Evolutionary conservation across 2,113 vertebrate species (phyloP).

Genomic region (Leucosticte australis): DNA sequence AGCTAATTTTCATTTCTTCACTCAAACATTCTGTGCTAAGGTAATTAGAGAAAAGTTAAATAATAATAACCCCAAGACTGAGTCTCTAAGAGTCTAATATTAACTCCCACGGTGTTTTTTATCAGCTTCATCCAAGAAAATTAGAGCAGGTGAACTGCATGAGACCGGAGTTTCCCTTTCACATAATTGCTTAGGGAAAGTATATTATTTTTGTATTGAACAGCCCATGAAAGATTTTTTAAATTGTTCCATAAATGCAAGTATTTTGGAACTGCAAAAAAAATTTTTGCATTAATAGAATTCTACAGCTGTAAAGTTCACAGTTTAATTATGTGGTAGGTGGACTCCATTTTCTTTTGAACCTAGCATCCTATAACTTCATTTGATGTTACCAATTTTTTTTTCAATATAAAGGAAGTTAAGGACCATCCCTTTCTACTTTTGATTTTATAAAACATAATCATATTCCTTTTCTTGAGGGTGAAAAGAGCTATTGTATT

Average conservation of each 20-base stretch:
- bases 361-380: neutral
- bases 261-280: neutral
- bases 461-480: neutral
- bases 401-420: neutral
- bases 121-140: neutral
- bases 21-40: neutral
- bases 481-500: neutral
- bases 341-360: neutral
- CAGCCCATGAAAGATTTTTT: neutral
- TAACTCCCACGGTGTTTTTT: neutral
- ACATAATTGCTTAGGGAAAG: neutral
- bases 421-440: neutral
- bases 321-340: neutral
- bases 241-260: neutral
- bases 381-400: neutral
- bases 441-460: neutral
- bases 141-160: neutral
- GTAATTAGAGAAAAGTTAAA: slow-evolving; percentile 16
- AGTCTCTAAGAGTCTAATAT: neutral
- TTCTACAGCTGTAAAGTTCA: neutral
- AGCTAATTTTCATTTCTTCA: neutral
- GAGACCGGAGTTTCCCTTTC: neutral
- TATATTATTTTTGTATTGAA: neutral
- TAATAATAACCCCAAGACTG: neutral
- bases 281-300: neutral